Evolutionary conservation across 2,113 vertebrate genomes (phyloP).

Genomic region (Xenopus laevis): DNA sequence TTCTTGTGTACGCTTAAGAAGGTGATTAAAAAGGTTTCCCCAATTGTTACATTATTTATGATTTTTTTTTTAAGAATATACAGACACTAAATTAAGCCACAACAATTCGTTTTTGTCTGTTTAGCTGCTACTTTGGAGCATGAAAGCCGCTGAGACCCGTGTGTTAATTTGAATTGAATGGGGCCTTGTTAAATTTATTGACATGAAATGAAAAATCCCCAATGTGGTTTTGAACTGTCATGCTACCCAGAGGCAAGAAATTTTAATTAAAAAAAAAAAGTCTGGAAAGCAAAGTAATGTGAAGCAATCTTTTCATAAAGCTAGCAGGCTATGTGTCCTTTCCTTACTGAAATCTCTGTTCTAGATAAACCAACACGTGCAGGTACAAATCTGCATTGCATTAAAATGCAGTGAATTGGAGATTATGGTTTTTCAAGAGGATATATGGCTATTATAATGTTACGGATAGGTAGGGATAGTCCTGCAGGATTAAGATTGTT

Average conservation of each 20-base stretch:
- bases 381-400: constrained; percentile 3
- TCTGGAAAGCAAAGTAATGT: constrained; percentile 11
- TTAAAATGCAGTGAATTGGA: not conserved
- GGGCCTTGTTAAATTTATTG: constrained; percentile 58
- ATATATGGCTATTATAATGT: too few species aligned
- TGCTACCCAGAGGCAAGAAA: constrained; percentile 56
- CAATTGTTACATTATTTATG: not conserved
- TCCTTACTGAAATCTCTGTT: constrained; percentile 2
- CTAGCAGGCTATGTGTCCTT: not conserved
- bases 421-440: too few species aligned
- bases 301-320: constrained; percentile 15
- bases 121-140: constrained; percentile 25
- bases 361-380: not conserved
- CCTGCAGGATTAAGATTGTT: too few species aligned
- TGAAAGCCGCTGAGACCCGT: constrained; percentile 46
- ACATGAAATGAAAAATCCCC: constrained; percentile 55
- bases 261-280: constrained; percentile 58
- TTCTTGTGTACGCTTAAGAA: not conserved
- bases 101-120: constrained; percentile 41
- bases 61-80: not conserved
- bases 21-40: not conserved
- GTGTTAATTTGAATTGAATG: constrained; percentile 53
- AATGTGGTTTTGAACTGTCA: constrained; percentile 51
- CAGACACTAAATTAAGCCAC: constrained; percentile 28
- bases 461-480: too few species aligned